phyloP scores from a whole-genome alignment of 2,888 invertebrate species.

The Odontocolon sp. region DNA sequence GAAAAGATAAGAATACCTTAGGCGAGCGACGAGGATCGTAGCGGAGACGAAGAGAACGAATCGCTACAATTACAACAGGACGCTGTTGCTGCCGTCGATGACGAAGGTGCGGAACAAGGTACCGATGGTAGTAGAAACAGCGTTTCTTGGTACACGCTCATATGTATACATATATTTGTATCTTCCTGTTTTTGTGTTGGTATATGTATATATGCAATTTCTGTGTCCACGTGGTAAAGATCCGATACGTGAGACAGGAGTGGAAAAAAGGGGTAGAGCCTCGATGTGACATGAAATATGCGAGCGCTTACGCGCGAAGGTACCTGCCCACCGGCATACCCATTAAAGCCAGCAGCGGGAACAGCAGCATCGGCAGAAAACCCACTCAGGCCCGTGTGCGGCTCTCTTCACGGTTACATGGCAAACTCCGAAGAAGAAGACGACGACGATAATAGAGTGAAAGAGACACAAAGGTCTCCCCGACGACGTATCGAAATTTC shows the following conservation, averaged over 20 bases:
- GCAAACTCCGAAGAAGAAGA: slow-evolving; percentile 23
- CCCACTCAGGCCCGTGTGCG: slow-evolving; percentile 47
- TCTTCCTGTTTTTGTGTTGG: too few relatives aligned
- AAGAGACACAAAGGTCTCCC: slow-evolving; percentile 4
- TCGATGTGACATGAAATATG: slow-evolving; percentile 74
- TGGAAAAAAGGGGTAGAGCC: slow-evolving; percentile 48
- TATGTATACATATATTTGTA: background rate
- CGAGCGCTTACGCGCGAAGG: slow-evolving; percentile 70
- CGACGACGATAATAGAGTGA: slow-evolving; percentile 33
- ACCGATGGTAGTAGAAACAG: slow-evolving; percentile 16
- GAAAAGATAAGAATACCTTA: slow-evolving; percentile 55
- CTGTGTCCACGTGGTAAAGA: slow-evolving; percentile 33
- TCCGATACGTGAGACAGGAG: slow-evolving; percentile 59
- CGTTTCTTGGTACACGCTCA: slow-evolving; percentile 1
- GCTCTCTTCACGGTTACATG: slow-evolving; percentile 18
- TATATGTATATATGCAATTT: slow-evolving; percentile 7
- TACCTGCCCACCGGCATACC: slow-evolving; percentile 74
- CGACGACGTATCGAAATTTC: slow-evolving; percentile 28
- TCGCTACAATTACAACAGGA: slow-evolving; percentile 59
- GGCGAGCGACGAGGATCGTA: slow-evolving; percentile 26
- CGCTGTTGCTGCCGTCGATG: slow-evolving; percentile 51
- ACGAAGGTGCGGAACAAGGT: slow-evolving; percentile 20
- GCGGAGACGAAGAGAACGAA: slow-evolving; percentile 36
- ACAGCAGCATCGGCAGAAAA: slow-evolving; percentile 48
- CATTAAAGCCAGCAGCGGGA: slow-evolving; percentile 64